Percentiles rank a stretch among this genome's conserved stretches.
Conservation (phyloP, 2,888 invertebrate genomes). For the Lottia gigantea region DNA sequence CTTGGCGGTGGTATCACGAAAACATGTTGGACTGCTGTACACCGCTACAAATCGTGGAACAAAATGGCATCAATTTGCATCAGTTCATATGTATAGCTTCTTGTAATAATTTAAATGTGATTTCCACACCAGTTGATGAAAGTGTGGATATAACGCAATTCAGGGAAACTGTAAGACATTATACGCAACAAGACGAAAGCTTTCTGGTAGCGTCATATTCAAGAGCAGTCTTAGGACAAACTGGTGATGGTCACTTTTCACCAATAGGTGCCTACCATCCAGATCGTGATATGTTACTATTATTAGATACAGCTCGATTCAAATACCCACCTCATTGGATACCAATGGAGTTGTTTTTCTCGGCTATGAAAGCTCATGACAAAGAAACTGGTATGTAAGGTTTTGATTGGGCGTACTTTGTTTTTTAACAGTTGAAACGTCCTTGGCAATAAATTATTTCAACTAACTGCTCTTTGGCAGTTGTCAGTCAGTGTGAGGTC, state of each 20-base stretch:
- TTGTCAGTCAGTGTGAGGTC: too few relatives aligned
- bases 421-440: too few relatives aligned
- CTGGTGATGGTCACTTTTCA: slow-evolving; percentile 67
- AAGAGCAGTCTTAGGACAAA: slow-evolving; percentile 61
- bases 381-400: slow-evolving; percentile 46
- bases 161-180: slow-evolving; percentile 35
- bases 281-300: slow-evolving; percentile 58
- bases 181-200: slow-evolving; percentile 42
- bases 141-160: slow-evolving; percentile 32
- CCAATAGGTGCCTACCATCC: slow-evolving; percentile 67
- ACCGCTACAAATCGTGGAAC: slow-evolving; percentile 54
- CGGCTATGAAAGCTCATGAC: slow-evolving; percentile 64
- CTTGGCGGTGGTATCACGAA: slow-evolving; percentile 70
- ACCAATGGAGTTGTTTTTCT: slow-evolving; percentile 52
- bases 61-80: slow-evolving; percentile 62
- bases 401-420: too few relatives aligned
- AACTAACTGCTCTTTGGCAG: too few relatives aligned
- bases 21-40: slow-evolving; percentile 69
- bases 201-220: slow-evolving; percentile 64
- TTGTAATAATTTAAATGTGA: slow-evolving; percentile 63
- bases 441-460: too few relatives aligned
- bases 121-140: slow-evolving; percentile 29
- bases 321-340: slow-evolving; percentile 69
- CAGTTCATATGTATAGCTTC: slow-evolving; percentile 66
- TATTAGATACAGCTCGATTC: slow-evolving; percentile 68